Evolutionary conservation across 1,140 invertebrate genomes (phyloP), one percentile per base, ranked within the genome.

Genomic region (Achroia grisella): DNA sequence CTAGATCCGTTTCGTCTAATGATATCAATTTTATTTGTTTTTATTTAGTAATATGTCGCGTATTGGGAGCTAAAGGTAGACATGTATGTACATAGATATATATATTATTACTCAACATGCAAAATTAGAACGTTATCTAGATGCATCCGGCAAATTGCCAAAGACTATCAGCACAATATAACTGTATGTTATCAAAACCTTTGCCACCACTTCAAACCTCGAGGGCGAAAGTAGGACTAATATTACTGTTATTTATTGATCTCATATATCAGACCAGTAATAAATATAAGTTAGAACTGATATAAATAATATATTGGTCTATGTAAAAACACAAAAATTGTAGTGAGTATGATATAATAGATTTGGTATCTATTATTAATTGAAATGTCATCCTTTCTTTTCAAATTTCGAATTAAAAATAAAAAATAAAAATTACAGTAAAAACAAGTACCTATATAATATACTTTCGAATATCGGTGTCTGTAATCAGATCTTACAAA

Each of bases 141-240:
- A 52, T 54, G 65, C 64, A 71, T 68, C 62, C 68, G 68, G 61
- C 59, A 68, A 71, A 71, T 71, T 65, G 51, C 56, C 46, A 48
- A 62, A 64, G 53, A 54, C 45, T 62, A 67, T 66, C 62, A 35
- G 49, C 35, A 56, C 6, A 35, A 51, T 51, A 54, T n/a, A 51
- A 65, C 44, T 52, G 15, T 39, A 35, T 14, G 37, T 69, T 68
- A 68, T 69, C 65, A 43, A 49, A 59, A 71, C 65, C 68, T 71
- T 69, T 71, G 68, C 51, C 67, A 61, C 59, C 34, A 47, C 42
- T 61, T 63, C 59, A 68, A 59, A 62, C 50, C 53, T 50, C 37
- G 50, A 51, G 28, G 45, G 52, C 53, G 51, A 64, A 64, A 64
- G 52, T 61, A 56, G 62, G 57, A 35, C 54, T 49, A 48, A 48